A percentile compares a stretch with the other conserved stretches of the same genome.
Conservation (phyloP, 2,113 vertebrate species). For the Lagopus leucura region DNA sequence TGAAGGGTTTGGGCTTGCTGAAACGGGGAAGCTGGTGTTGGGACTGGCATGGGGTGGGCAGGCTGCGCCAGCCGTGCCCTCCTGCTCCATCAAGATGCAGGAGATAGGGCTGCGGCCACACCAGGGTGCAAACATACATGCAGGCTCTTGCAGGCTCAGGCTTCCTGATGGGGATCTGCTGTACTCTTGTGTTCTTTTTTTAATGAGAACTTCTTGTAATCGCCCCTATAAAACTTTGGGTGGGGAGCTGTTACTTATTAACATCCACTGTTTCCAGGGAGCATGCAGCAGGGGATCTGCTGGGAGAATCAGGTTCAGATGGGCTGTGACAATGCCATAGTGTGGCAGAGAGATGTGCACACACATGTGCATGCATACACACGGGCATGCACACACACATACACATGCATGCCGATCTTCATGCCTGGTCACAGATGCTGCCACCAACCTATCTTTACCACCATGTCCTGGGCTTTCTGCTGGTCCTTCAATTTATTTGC, state of each 20-base stretch:
- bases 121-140: neutral
- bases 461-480: neutral
- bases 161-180: conserved; percentile 34
- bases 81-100: neutral
- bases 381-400: rapidly evolving
- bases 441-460: neutral
- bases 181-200: neutral
- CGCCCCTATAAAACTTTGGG: conserved; percentile 1
- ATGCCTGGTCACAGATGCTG: neutral
- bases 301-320: neutral
- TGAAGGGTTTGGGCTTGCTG: neutral
- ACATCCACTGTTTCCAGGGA: neutral
- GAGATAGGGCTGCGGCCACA: neutral
- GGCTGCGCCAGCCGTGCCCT: neutral
- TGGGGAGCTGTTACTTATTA: conserved; percentile 55
- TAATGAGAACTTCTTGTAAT: conserved; percentile 27
- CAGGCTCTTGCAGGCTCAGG: conserved; percentile 32
- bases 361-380: neutral
- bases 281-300: neutral
- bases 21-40: neutral
- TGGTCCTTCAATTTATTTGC: neutral
- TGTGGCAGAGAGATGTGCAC: neutral
- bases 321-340: neutral
- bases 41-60: neutral
- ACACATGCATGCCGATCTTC: rapidly evolving